Evolutionary conservation across 2,113 vertebrate species (phyloP).

Genomic region (Archilochus colubris): DNA sequence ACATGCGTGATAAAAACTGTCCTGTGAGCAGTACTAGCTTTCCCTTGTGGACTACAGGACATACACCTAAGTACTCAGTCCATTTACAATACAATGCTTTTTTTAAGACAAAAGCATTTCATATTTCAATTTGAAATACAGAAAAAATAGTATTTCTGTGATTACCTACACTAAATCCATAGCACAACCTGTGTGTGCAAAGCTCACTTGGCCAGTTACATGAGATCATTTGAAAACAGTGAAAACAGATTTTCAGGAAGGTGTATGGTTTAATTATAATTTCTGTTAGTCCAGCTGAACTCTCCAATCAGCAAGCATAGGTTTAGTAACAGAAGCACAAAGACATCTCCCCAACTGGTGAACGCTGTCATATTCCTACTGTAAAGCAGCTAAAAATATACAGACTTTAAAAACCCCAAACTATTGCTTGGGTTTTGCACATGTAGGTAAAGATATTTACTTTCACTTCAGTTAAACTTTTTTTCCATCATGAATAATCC

Average conservation of each 20-base stretch:
- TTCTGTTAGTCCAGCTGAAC: neutral
- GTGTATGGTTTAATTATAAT: neutral
- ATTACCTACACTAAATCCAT: neutral
- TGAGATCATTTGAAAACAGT: neutral
- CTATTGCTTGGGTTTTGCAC: neutral
- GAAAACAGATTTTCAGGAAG: neutral
- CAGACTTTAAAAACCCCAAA: neutral
- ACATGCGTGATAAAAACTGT: neutral
- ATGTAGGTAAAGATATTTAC: neutral
- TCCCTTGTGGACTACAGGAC: neutral
- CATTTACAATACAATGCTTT: neutral
- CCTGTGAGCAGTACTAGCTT: neutral
- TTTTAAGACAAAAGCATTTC: constrained; percentile 2
- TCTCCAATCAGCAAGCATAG: neutral
- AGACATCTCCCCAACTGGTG: neutral
- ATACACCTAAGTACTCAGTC: neutral
- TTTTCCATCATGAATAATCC: neutral
- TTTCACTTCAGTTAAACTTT: constrained; percentile 8
- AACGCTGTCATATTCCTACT: neutral
- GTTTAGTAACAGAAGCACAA: neutral
- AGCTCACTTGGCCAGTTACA: neutral
- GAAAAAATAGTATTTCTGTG: neutral
- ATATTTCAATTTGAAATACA: neutral
- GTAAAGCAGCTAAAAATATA: neutral
- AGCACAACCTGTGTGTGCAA: neutral